Evolutionary conservation across 53 echinoderm and acorn worm species (phyloP), one percentile per base, ranked within the genome.

Genomic region (Stichopus horrens): DNA sequence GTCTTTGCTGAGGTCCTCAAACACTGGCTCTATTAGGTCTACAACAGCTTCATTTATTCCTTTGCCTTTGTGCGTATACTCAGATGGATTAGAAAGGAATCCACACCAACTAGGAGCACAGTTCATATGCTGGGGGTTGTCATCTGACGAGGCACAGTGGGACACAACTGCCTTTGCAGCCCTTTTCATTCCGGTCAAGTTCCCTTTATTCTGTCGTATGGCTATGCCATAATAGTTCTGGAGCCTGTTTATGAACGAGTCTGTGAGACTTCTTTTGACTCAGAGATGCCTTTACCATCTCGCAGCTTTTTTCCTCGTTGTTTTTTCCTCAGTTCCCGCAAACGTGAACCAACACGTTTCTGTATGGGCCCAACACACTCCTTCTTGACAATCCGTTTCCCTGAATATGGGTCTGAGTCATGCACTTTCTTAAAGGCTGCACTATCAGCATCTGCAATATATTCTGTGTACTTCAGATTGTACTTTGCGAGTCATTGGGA

Each of bases 351-450:
- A 10, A 65, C 14, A 4, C 63, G 16, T 60, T 83, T 83, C 23
- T 83, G 84, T 2, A 83, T 65, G 13, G 59, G 84, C 4, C 84
- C 84, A 9, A 81, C 23, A 60, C 84, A 83, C 22, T 83, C 83
- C 20, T 82, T 82, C 20, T 82, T 82, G 5, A 16, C 53, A 52
- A 83, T 83, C 2, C 6, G 7, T 53, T 86, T 73, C 3, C 74
- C 86, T 13, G 54, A 20, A 22, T 86, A 86, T 18, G 86, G 86
- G 19, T 86, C 57, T 4, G 74, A 83, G 2, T 2, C 4, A 7
- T n/a, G 6, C 5, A 83, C 83, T 7, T 6, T 7, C 19, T 3
- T 9, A 54, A 52, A 79, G 1, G 79, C 22, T 51, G 22, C 52
- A 5, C 23, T 83, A 13, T 83, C 83, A 13, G 58, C 83, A 58